Base-by-base conservation (phyloP, 2,888 invertebrate species). In the Julus scandinavius region DNA sequence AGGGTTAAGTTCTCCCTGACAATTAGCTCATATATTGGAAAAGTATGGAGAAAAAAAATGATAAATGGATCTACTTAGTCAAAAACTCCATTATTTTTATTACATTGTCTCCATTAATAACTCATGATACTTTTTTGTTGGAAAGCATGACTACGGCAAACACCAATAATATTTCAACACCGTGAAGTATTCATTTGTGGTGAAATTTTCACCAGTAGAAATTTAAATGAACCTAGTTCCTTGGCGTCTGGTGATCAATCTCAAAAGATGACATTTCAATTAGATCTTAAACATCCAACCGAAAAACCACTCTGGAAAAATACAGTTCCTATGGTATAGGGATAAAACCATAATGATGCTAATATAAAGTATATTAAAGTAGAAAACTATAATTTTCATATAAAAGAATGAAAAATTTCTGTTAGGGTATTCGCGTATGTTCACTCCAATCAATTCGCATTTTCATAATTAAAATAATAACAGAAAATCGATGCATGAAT, bases 21-120 rank as follows among this genome's bases (percentile, higher is more conserved):
- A 58, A 58, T 58, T 58, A 58, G 15, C 17, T n/a, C 5, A n/a
- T 17, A 58, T n/a, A 54, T n/a, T 58, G 58, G 58, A 72, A 54
- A 54, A 72, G 6, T 3, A 20, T 5, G 20, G 5, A 20, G 5
- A 20, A 20, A 72, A 20, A 20, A 72, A 29, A 20, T 72, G 72
- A 72, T 72, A 29, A 72, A 72, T 72, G 72, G 72, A 72, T 72
- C 72, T 72, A 72, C 72, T 72, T 72, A 72, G 72, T 72, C 72
- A 72, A 72, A 20, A 72, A 29, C 72, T 20, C 2, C 20, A 29
- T 72, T 72, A 72, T 72, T 72, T 72, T 72, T 29, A 72, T 72
- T 72, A 72, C 72, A 6, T 29, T 29, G 72, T 20, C 72, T 20
- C 29, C 72, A 72, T 72, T 72, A 72, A 72, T 72, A 72, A 72